Conservation (phyloP, 2,113 vertebrate genomes). For the Morone chrysops region DNA sequence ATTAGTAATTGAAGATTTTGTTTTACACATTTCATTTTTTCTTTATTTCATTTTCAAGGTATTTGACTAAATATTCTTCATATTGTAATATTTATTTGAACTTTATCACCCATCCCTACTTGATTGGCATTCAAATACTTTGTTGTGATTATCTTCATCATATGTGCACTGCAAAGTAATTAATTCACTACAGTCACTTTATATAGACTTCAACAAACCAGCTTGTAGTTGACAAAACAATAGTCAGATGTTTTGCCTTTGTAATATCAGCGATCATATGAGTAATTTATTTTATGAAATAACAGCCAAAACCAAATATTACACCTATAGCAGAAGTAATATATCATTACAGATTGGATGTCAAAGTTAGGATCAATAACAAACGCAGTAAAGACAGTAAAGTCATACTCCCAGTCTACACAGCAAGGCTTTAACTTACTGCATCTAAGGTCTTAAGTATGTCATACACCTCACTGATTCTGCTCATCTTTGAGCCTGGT, state of each 20-base stretch:
- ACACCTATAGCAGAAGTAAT: background rate
- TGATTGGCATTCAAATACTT: background rate
- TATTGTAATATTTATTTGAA: background rate
- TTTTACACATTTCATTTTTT: no score
- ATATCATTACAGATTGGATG: background rate
- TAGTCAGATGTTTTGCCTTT: background rate
- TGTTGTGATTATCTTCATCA: background rate
- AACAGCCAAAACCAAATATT: background rate
- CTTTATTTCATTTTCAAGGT: background rate
- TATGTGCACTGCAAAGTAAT: background rate
- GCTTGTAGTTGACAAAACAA: background rate
- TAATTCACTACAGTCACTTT: background rate
- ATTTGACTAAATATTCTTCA: background rate
- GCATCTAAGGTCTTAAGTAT: conserved; percentile 5
- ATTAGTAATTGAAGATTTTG: no score
- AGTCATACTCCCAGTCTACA: background rate
- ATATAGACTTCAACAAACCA: background rate
- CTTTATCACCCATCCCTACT: background rate
- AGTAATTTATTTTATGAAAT: background rate
- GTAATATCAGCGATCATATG: background rate
- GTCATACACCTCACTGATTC: conserved; percentile 26
- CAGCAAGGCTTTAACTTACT: conserved; percentile 8
- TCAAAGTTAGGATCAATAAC: background rate
- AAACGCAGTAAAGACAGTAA: background rate
- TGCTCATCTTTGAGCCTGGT: conserved; percentile 58